These are phyloP conservation scores for Cryptoprocta ferox DNA, from an alignment of 2,797 vertebrate genomes.

Conservation along the genomic window DNA sequence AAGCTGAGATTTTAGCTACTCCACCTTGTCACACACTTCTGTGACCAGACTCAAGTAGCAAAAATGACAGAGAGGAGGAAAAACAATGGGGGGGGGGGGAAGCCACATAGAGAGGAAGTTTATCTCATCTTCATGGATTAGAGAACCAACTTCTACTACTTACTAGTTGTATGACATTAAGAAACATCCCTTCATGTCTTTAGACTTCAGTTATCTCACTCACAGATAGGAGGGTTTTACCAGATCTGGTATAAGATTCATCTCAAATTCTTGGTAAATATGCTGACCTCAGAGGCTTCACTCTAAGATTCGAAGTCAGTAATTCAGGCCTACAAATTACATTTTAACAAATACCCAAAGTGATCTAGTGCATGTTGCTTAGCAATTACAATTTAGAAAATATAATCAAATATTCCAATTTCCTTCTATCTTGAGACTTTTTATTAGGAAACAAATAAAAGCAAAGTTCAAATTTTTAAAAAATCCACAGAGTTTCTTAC, in stretches of 20 bases:
- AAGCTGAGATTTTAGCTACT: not conserved
- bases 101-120: not conserved
- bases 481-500: not conserved
- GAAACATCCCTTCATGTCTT: not conserved
- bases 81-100: accelerated
- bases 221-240: not conserved
- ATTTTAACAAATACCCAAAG: not conserved
- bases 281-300: not conserved
- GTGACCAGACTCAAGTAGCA: not conserved
- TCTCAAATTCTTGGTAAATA: not conserved
- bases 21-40: not conserved
- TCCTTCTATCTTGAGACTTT: not conserved
- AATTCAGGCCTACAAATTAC: not conserved
- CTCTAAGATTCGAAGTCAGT: not conserved
- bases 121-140: not conserved
- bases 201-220: not conserved
- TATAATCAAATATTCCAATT: conserved; percentile 35
- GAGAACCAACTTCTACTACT: not conserved
- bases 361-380: not conserved
- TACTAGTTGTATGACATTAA: not conserved
- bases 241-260: not conserved
- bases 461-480: not conserved
- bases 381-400: conserved; percentile 26
- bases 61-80: not conserved
- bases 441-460: conserved; percentile 47